Evolutionary conservation across 2,888 invertebrate genomes (phyloP), one percentile per base, ranked within the genome.

Genomic region (Drosophila colorata): DNA sequence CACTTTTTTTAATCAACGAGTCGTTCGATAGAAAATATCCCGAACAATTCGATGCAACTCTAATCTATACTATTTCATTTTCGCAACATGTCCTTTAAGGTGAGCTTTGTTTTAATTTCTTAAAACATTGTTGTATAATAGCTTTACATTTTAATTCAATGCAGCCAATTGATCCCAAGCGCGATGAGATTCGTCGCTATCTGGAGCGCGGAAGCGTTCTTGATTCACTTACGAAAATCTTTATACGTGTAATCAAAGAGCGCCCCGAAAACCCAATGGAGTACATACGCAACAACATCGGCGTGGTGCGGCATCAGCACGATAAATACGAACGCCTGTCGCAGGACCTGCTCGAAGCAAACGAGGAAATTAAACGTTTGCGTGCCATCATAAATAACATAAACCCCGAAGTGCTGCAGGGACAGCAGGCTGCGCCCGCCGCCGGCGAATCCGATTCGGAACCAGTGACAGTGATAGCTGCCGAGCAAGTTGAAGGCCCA

Each of bases 161-260:
- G 1, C 59, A 92, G 92, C 92, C 92, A 20, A 92, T 92, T 47
- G 92, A 92, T 72, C 91, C 90, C 2, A 92, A 91, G 64, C 92
- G 92, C 13, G 92, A 92, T 78, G 92, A 92, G 70, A 92, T 92
- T 55, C 91, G 92, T 1, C 90, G 91, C 31, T 92, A 92, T 65
- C 85, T 92, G 48, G 92, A 92, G 56, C 87, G 90, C n/a, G 87
- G 88, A 8, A 92, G 91, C 47, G 91, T 91, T n/a, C 81, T 92
- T 18, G 92, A 92, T 60, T 88, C 91, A 0, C 69, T 92, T 7
- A 91, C 91, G 2, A 92, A 92, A 78, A 89, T 91, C 4, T 90
- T 92, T 44, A 87, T 91, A 6, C 87, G 92, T 43, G 81, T 92
- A 13, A 83, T 91, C 8, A 87, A 88, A 58, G 90, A 89, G 61